Evolutionary conservation across 2,888 invertebrate genomes (phyloP).

Genomic region (Lissonota sp.): DNA sequence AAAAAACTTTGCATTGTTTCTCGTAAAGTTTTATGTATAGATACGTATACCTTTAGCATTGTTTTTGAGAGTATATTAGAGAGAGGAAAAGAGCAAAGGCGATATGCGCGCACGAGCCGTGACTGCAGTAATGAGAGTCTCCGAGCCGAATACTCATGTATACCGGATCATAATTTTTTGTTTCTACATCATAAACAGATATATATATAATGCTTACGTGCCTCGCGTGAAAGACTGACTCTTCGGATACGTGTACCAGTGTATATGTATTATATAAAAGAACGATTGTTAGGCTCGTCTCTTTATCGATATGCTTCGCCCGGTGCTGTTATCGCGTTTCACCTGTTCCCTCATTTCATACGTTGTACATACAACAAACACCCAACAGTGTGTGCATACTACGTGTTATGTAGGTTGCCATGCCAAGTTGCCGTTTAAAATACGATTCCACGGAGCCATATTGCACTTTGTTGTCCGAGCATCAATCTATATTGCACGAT

Average conservation of each 20-base stretch:
- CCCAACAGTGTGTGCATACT: not conserved
- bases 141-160: constrained; percentile 3
- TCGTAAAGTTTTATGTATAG: constrained; percentile 3
- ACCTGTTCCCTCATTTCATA: constrained; percentile 29
- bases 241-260: not conserved
- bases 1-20: not conserved
- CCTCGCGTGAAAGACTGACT: constrained; percentile 4
- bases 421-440: constrained; percentile 5
- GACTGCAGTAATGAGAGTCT: constrained; percentile 32
- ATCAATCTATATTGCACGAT: not conserved
- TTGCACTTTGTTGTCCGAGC: not conserved
- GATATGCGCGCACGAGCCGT: constrained; percentile 17
- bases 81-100: constrained; percentile 3
- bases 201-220: constrained; percentile 24
- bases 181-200: not conserved
- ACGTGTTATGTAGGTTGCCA: constrained; percentile 17
- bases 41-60: constrained; percentile 28
- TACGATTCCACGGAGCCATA: not conserved
- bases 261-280: not conserved
- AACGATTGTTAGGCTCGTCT: constrained; percentile 30
- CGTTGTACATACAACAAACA: not conserved
- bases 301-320: constrained; percentile 42
- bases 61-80: not conserved
- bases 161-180: constrained; percentile 4
- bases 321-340: constrained; percentile 47